Conservation (phyloP, 2,797 vertebrate genomes). For the Periophthalmus magnuspinnatus region DNA sequence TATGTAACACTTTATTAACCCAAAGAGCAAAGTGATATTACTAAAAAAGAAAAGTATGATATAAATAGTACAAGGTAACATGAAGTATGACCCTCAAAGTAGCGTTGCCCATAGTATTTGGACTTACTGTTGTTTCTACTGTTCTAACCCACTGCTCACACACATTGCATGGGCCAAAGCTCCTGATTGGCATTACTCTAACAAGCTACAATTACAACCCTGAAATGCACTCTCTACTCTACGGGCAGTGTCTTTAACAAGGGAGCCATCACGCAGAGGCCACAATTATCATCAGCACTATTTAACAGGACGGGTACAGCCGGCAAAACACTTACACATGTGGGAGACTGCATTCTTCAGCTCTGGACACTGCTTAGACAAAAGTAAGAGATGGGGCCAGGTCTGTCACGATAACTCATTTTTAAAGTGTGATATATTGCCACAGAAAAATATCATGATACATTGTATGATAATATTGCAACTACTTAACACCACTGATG, state of each 20-base stretch:
- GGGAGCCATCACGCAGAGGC: conserved; percentile 67
- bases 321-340: conserved; percentile 74
- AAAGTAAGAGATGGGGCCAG: conserved; percentile 7
- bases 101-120: conserved; percentile 11
- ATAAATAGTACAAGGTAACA: conserved; percentile 6
- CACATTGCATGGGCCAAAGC: conserved; percentile 47
- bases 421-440: no score
- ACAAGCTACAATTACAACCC: conserved; percentile 77
- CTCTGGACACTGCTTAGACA: conserved; percentile 49
- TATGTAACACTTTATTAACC: no score
- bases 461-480: no score
- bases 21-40: not conserved
- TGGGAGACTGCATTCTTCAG: conserved; percentile 54
- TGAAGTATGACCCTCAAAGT: conserved; percentile 15
- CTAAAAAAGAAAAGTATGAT: conserved; percentile 14
- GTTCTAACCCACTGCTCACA: conserved; percentile 25
- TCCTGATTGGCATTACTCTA: conserved; percentile 75
- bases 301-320: conserved; percentile 69
- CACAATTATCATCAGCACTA: conserved; percentile 76
- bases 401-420: no score
- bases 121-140: conserved; percentile 21
- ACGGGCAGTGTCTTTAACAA: conserved; percentile 73
- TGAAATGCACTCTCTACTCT: conserved; percentile 58
- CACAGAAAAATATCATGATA: no score
- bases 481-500: no score